Percentiles rank a stretch among this genome's conserved stretches.
These are phyloP conservation scores for Oryzias melastigma DNA, from an alignment of 2,113 vertebrate genomes.

Conservation along the genomic window DNA sequence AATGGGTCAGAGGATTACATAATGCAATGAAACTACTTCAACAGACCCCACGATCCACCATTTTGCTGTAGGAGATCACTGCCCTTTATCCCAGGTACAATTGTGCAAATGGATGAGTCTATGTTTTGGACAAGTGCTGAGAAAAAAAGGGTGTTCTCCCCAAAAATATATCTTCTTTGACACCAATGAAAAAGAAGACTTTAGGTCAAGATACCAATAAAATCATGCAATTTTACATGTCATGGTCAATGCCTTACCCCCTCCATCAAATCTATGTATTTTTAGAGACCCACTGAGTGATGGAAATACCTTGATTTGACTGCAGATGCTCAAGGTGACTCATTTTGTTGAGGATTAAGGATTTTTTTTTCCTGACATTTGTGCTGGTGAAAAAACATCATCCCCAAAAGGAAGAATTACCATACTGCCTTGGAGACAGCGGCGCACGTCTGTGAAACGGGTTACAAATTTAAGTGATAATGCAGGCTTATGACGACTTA, in stretches of 20 bases:
- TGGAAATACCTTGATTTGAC: constrained; percentile 27
- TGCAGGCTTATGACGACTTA: constrained; percentile 8
- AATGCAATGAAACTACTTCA: constrained; percentile 35
- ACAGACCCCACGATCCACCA: constrained; percentile 36
- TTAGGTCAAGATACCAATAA: too few relatives aligned
- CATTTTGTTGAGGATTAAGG: neutral
- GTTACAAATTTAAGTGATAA: constrained; percentile 10
- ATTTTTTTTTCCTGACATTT: neutral
- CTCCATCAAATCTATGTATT: constrained; percentile 22
- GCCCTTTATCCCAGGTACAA: constrained; percentile 28
- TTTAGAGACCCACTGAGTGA: too few relatives aligned
- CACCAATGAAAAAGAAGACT: too few relatives aligned
- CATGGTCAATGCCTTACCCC: constrained; percentile 20
- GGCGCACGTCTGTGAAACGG: neutral
- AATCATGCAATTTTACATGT: constrained; percentile 12
- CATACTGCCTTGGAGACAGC: neutral
- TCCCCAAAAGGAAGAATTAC: neutral
- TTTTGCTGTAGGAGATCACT: constrained; percentile 44
- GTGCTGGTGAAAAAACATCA: constrained; percentile 5
- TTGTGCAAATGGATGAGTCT: constrained; percentile 1
- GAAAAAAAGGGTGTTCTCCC: neutral
- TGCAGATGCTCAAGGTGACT: constrained; percentile 52
- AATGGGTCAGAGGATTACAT: constrained; percentile 46
- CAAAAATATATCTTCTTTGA: too few relatives aligned
- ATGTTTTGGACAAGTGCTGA: constrained; percentile 20